Evolutionary conservation across 2,113 vertebrate species (phyloP), one percentile per base, ranked within the genome.

Genomic region (Cyprinodon tularosa): DNA sequence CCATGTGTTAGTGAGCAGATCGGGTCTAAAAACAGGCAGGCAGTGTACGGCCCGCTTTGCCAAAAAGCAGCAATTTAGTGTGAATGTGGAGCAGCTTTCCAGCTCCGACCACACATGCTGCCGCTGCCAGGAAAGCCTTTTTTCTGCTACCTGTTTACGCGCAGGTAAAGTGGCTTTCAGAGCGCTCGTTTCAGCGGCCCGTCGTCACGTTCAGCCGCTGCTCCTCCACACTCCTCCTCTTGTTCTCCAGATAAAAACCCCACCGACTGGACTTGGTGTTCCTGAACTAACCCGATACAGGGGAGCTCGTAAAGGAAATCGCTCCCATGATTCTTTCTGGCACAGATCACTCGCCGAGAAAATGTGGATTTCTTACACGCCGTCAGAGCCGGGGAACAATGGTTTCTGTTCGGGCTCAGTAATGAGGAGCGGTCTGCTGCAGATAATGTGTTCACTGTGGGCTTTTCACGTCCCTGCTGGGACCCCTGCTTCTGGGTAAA

Each of bases 11-110:
- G 88, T 88, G 79, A 74, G 77, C 76, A 77, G 73, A 82, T 73
- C 81, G 83, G 72, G 77, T 89, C 80, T 88, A 62, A 84, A 29
- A 71, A 74, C 64, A 20, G 73, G 42, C 9, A 4, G 17, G 72
- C 82, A 92, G 89, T 93, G 88, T 83, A 57, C 80, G 83, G 71
- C 48, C 50, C 59, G 39, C 72, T 68, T 85, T 90, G 91, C 88
- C 90, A 91, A 90, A 73, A 85, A 72, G 71, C 86, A 69, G 93
- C 87, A 90, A 91, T 91, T 92, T 91, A 85, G 85, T 85, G 62
- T 89, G 90, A 93, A 93, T 93, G 82, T 91, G 42, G 91, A 95
- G 68, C 93, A 93, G 92, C 83, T 91, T 92, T 92, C 88, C 90
- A 92, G 92, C 89, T 77, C 57, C 0, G 77, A 73, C 76, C 72